These are phyloP conservation scores for Nomada hirtipes DNA, from an alignment of 2,888 invertebrate species.

Conservation along the genomic window DNA sequence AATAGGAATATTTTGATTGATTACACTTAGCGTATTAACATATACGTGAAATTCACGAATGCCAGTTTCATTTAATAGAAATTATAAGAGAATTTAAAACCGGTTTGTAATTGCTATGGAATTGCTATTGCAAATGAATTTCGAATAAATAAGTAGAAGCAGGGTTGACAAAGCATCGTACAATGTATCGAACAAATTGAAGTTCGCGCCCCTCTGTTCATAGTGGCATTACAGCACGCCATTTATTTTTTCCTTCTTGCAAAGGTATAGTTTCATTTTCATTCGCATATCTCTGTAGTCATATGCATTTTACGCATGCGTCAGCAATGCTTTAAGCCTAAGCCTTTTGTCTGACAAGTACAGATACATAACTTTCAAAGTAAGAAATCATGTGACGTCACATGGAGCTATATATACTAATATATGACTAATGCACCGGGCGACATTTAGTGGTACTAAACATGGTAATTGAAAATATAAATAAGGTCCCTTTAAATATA, in stretches of 20 bases:
- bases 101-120: too few species aligned
- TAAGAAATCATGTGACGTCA: too few species aligned
- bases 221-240: conserved; percentile 18
- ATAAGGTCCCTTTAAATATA: too few species aligned
- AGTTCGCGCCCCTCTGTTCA: background rate
- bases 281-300: conserved; percentile 26
- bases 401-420: too few species aligned
- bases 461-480: too few species aligned
- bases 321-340: conserved; percentile 60
- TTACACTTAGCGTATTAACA: background rate
- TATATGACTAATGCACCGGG: too few species aligned
- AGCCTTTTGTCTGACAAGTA: conserved; percentile 50
- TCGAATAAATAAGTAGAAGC: background rate
- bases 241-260: conserved; percentile 24
- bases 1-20: too few species aligned
- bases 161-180: background rate
- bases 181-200: background rate
- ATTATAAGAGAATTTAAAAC: too few species aligned
- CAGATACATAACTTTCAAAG: background rate
- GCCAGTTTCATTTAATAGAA: too few species aligned
- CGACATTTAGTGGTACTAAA: too few species aligned
- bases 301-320: conserved; percentile 44
- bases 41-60: background rate
- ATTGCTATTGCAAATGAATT: too few species aligned
- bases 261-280: conserved; percentile 30